Evolutionary conservation across 1,140 invertebrate genomes (phyloP).

Genomic region (Drosophila sp.): DNA sequence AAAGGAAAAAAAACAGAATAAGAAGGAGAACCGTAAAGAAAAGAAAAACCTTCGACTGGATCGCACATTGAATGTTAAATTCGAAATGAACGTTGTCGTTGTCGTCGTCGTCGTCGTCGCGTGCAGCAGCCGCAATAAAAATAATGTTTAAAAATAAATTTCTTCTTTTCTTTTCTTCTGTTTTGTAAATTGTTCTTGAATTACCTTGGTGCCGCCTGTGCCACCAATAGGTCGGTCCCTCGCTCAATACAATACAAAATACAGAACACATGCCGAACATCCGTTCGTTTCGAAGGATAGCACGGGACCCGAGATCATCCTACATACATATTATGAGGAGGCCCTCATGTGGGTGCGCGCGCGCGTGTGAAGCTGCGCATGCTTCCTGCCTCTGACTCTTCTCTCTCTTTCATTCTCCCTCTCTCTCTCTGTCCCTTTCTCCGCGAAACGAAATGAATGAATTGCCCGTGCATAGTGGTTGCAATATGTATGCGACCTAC

Average conservation of each 20-base stretch:
- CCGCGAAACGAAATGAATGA: not conserved
- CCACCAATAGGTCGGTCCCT: too few species aligned
- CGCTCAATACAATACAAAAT: slow-evolving; percentile 4
- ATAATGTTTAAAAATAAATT: slow-evolving; percentile 79
- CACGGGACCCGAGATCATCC: slow-evolving; percentile 15
- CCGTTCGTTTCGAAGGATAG: slow-evolving; percentile 50
- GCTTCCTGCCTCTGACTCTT: slow-evolving; percentile 58
- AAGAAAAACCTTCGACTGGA: slow-evolving; percentile 39
- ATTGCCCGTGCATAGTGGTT: slow-evolving; percentile 18
- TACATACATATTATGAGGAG: not conserved
- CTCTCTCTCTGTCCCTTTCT: not conserved
- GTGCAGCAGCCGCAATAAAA: slow-evolving; percentile 73
- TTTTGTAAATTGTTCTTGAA: slow-evolving; percentile 6
- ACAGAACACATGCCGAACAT: slow-evolving; percentile 53
- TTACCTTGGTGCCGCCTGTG: not conserved
- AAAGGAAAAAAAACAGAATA: slow-evolving; percentile 2
- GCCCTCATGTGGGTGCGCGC: slow-evolving; percentile 39
- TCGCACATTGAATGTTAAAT: slow-evolving; percentile 69
- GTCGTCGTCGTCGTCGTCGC: slow-evolving; percentile 35
- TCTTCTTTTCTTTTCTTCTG: slow-evolving; percentile 28
- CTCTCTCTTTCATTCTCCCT: not conserved
- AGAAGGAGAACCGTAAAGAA: not conserved
- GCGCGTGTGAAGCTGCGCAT: slow-evolving; percentile 73
- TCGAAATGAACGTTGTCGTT: slow-evolving; percentile 16
- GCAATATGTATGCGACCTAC: slow-evolving; percentile 7